phyloP scores from a whole-genome alignment of 1,140 invertebrate genomes.

The Calephelis virginiensis region DNA sequence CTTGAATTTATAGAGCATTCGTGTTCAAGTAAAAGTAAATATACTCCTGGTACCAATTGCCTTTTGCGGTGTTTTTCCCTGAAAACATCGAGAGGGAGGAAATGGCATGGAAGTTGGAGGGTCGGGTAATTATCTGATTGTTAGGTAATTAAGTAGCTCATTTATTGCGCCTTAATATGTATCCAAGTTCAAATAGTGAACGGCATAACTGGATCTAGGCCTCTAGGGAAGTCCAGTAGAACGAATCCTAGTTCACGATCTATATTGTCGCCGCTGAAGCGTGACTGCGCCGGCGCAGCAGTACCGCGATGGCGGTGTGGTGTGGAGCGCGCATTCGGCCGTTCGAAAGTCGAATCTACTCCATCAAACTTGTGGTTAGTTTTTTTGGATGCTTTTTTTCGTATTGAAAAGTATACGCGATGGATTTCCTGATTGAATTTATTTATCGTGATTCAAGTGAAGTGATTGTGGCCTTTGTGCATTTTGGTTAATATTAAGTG shows the following conservation, averaged over 20 bases:
- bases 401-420: neutral
- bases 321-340: constrained; percentile 70
- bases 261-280: constrained; percentile 30
- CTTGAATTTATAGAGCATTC: too few relatives aligned
- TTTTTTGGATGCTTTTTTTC: constrained; percentile 16
- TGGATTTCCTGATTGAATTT: constrained; percentile 14
- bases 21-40: too few relatives aligned
- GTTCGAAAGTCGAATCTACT: constrained; percentile 67
- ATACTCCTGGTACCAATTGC: too few relatives aligned
- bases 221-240: constrained; percentile 18
- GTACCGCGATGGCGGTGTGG: constrained; percentile 73
- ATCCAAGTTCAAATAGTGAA: neutral
- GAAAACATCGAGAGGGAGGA: too few relatives aligned
- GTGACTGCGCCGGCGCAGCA: constrained; percentile 50
- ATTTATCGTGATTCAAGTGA: constrained; percentile 16
- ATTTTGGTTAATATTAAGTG: neutral
- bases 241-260: constrained; percentile 27
- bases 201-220: constrained; percentile 7
- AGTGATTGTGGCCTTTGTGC: constrained; percentile 5
- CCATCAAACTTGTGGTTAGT: constrained; percentile 69
- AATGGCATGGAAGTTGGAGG: too few relatives aligned
- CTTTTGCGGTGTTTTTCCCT: too few relatives aligned
- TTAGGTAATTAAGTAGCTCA: too few relatives aligned
- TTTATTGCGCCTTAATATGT: neutral
- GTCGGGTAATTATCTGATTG: too few relatives aligned